These are phyloP conservation scores for Perizoma affinitatum DNA, from an alignment of 2,888 invertebrate species.

Conservation along the genomic window DNA sequence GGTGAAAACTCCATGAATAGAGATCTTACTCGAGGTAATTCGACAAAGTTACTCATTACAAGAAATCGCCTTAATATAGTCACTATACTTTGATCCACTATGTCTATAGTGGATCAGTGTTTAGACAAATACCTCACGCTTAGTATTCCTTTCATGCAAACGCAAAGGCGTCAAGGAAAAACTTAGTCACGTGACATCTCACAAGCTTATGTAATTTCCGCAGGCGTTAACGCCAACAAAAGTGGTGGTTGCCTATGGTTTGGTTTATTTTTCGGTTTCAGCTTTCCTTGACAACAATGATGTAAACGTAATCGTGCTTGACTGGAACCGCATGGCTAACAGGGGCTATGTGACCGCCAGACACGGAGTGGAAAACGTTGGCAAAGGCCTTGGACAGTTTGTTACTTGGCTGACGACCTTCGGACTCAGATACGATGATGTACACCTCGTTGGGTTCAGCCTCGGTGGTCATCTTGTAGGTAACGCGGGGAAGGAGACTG, in stretches of 20 bases:
- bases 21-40: conserved; percentile 54
- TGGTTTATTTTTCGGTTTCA: conserved; percentile 38
- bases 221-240: no score
- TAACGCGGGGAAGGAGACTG: conserved; percentile 59
- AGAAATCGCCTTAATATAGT: no score
- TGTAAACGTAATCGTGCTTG: conserved; percentile 71
- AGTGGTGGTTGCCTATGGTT: neutral
- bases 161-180: no score
- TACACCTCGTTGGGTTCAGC: conserved; percentile 75
- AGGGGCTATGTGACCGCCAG: conserved; percentile 62
- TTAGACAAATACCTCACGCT: no score
- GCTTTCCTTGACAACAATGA: conserved; percentile 58
- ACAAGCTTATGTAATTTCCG: neutral
- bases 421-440: conserved; percentile 52
- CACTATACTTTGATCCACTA: no score
- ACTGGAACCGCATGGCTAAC: conserved; percentile 67
- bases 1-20: conserved; percentile 54
- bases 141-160: no score
- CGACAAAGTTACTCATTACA: neutral
- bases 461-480: conserved; percentile 74
- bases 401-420: conserved; percentile 52
- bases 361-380: conserved; percentile 53
- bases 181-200: no score
- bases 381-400: conserved; percentile 56
- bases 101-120: no score